Evolutionary conservation across 2,113 vertebrate species (phyloP).

Genomic region (Acanthisitta chloris): DNA sequence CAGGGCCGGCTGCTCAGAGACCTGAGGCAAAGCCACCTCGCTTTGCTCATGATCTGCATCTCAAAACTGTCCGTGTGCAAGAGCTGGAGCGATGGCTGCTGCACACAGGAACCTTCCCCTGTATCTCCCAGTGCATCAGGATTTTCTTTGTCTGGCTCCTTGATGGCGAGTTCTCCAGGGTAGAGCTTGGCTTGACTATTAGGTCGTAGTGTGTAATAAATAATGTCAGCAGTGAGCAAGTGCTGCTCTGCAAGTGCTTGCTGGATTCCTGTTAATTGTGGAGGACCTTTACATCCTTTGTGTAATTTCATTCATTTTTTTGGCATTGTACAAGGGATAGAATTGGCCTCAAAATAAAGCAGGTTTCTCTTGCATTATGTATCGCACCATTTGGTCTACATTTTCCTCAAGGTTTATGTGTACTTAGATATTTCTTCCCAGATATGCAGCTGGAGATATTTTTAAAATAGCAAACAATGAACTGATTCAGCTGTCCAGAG

Average conservation of each 20-base stretch:
- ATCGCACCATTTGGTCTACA: conserved; percentile 53
- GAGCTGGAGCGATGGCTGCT: neutral
- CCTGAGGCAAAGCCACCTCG: neutral
- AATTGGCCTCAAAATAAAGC: conserved; percentile 46
- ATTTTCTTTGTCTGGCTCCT: conserved; percentile 19
- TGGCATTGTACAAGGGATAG: neutral
- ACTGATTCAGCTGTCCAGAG: conserved; percentile 25
- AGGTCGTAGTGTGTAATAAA: neutral
- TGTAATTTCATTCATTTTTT: conserved; percentile 33
- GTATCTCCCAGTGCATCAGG: neutral
- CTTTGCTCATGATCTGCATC: neutral
- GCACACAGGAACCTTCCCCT: neutral
- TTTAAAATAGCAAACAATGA: conserved; percentile 42
- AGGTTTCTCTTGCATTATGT: conserved; percentile 61
- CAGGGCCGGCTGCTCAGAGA: neutral
- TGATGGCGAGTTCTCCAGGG: neutral
- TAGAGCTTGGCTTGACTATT: neutral
- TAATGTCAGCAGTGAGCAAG: neutral
- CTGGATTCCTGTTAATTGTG: neutral
- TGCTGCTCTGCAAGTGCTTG: neutral
- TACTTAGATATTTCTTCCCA: conserved; percentile 26
- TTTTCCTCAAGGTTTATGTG: conserved; percentile 49
- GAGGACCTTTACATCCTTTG: conserved; percentile 30
- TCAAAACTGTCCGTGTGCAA: neutral
- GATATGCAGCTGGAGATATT: conserved; percentile 34